phyloP scores from a whole-genome alignment of 2,113 vertebrate genomes.

The Urocitellus parryii region DNA sequence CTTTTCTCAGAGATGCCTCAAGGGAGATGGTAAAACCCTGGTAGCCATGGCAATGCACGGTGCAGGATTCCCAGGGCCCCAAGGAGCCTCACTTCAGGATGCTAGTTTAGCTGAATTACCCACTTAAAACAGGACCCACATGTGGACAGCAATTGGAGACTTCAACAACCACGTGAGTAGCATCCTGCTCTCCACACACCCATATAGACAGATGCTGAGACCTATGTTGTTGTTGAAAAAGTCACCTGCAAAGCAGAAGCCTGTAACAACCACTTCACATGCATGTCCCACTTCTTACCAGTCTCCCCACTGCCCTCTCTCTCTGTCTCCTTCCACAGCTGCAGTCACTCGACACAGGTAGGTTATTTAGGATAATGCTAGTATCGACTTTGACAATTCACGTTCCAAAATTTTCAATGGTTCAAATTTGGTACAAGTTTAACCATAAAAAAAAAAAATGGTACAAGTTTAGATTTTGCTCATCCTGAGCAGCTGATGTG shows the following conservation, averaged over 20 bases:
- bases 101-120: background rate
- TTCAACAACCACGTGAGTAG: background rate
- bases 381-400: background rate
- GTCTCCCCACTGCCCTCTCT: background rate
- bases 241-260: background rate
- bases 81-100: background rate
- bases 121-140: background rate
- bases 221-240: background rate
- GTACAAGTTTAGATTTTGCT: background rate
- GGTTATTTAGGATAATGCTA: background rate
- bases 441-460: background rate
- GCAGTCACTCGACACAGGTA: fast-evolving
- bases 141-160: background rate
- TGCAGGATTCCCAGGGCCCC: background rate
- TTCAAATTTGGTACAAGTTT: background rate
- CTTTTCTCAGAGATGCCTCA: background rate
- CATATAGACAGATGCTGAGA: background rate
- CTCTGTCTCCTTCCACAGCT: background rate
- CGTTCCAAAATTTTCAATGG: background rate
- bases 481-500: background rate
- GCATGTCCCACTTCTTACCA: background rate
- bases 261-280: background rate
- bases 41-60: slow-evolving; percentile 29
- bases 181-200: background rate
- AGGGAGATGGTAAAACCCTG: background rate